Base-by-base conservation (phyloP, 1,140 invertebrate species). In the Drosophila willistoni region DNA sequence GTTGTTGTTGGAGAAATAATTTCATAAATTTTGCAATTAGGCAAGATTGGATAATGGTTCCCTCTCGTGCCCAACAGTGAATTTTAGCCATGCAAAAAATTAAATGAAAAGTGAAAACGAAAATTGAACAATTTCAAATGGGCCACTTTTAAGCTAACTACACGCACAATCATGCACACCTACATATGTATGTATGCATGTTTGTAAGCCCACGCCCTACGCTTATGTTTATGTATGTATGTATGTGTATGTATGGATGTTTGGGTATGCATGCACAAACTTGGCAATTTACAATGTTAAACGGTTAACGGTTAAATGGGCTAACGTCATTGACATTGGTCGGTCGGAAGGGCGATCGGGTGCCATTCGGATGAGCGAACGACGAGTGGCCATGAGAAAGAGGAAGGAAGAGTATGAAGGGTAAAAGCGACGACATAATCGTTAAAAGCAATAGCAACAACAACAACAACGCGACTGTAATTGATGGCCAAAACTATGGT, bases 281-380 rank as follows among this genome's bases (percentile, higher is more conserved):
- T 36, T 59, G 56, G 14, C 13, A 59, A 59, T 59, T 59, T 59
- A 59, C 56, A 59, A 59, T 59, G 56, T 59, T 59, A 59, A 59
- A 59, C 33, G 56, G 34, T 39, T 59, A 59, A 59, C 34, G 56
- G 57, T 60, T 25, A 63, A 57, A 57, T 14, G 47, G 72, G 56
- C 60, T 63, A 69, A 69, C 73, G 73, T 69, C 73, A 76, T 76
- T 76, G 73, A 76, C 73, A 76, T 76, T 76, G 73, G 59, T 33
- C 44, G 9, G 71, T 13, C 12, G 10, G 68, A 69, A 57, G 68
- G 65, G 63, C 64, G 64, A 47, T 14, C 34, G 34, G 34, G 7
- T 36, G 17, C 0, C 9, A 10, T 0, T 39, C 36, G 10, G 68
- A 69, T 61, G 68, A 59, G 47, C 64, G 64, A 39, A 19, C 29